Base-by-base conservation (phyloP, 2,797 vertebrate genomes). In the Sebastes miniatus region DNA sequence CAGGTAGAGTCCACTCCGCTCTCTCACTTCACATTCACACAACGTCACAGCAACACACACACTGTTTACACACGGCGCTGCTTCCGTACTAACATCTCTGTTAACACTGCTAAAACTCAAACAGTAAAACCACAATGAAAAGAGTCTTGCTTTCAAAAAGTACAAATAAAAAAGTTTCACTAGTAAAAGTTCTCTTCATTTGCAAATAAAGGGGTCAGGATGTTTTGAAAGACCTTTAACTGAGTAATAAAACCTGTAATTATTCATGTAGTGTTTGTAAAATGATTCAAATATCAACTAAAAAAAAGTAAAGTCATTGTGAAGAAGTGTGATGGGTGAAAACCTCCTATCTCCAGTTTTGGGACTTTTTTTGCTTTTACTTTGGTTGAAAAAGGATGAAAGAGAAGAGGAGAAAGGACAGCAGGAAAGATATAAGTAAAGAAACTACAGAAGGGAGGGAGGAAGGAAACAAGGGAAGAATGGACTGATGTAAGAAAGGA, bases 1-100 rank as follows among this genome's bases (percentile, higher is more conserved):
- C 96, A 99, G 98, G 98, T 99, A 96, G 94, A 57, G 2, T 3
- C 90, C 79, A 10, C 57, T 6, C 34, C n/a, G 56, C 10, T 22
- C 6, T 43, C 24, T 50, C 54, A 65, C 10, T 3, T 16, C n/a
- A 36, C 36, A 16, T 9, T n/a, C 24, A 56, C 13, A n/a, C 43
- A 18, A 18, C 43, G 0, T n/a, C n/a, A 27, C 47, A 18, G 13
- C 27, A n/a, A 56, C 73, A 65, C 76, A 22, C 8, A 5, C 43
- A 39, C 36, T 9, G 36, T 18, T 50, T 3, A 14, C 62, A 54
- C 57, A 16, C 39, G 3, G 24, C 5, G 0, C 39, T 32, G 52
- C 47, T 29, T 36, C 63, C 3, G 3, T 2, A 65, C 79, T 31
- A 32, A 72, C 34, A 27, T 6, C 29, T 10, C 10, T 16, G 36